Evolutionary conservation across 2,113 vertebrate species (phyloP), one percentile per base, ranked within the genome.

Genomic region (Dipodomys stephensi): DNA sequence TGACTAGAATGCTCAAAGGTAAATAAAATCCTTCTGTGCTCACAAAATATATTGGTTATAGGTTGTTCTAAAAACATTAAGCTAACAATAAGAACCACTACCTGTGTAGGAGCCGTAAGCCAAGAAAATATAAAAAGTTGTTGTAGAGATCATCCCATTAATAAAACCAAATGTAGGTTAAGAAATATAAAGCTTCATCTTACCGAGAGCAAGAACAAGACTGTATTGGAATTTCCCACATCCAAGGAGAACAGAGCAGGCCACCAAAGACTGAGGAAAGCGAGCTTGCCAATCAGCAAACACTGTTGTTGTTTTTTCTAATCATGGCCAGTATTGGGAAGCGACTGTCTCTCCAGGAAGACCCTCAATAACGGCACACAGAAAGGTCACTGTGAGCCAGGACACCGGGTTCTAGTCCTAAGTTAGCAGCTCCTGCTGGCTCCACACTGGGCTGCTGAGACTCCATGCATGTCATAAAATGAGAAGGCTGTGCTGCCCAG

Each of bases 1-100:
- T n/a, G 78, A 81, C 25, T 35, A 83, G 94, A 97, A 88, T 64
- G 64, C 83, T 76, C 72, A 95, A 91, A 95, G 92, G 93, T 93
- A 97, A 96, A 96, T 95, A 95, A 87, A 78, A 95, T 88, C 68
- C 53, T 93, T 94, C 71, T 92, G 62, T 6, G 30, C 67, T 96
- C 88, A 95, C 77, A 97, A 96, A 96, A 97, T 87, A 64, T 25
- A 77, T 27, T 65, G 96, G 93, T 96, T 81, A 82, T 30, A 97
- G 82, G 90, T 80, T 97, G 82, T 80, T 96, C 83, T 85, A 80
- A 97, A 96, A 93, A 97, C 92, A 97, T 96, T 94, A 97, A 96
- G 12, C 53, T 95, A 97, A 49, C 93, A 93, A 46, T 74, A 94
- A 93, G 46, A 96, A 82, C 78, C 79, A 89, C 88, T 62, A 69